Base-by-base conservation (phyloP, 2,113 vertebrate genomes). In the Alosa alosa region DNA sequence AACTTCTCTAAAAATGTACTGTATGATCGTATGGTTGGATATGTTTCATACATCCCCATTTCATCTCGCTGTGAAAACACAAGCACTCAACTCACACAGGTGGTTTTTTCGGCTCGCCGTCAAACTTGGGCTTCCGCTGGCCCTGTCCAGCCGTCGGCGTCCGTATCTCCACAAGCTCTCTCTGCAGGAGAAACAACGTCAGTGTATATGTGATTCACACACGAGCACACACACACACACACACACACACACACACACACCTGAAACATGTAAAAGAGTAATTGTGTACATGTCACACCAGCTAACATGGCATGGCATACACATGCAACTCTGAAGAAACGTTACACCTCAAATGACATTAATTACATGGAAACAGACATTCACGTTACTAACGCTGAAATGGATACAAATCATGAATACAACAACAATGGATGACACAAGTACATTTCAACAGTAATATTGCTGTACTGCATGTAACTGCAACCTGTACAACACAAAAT, bases 51-150 rank as follows among this genome's bases (percentile, higher is more conserved):
- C 55, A 6, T 31, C 8, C 8, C 22, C 25, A 2, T 13, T 11
- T 15, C 25, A 64, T 25, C 20, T 64, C 60, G 36, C 64, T 31
- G 8, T 25, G 25, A 72, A 10, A 68, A 25, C 64, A 0, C 64
- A 25, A 72, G 10, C 13, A 6, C 68, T 1, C n/a, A 9, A 92
- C 93, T 92, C 86, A 93, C 93, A 93, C 95, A 2, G 95, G 95
- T 22, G 95, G 95, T 82, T 96, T 96, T 91, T 96, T 96, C 0
- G 95, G 95, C 86, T 96, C 95, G 11, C 95, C 95, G 0, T 95
- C 95, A 85, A 96, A 96, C 89, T 96, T 95, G 7, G 92, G 94
- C 75, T 96, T 96, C 91, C 92, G 94, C 57, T 94, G 93, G n/a
- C 82, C 81, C 15, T 89, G 92, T 13, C 85, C 90, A 0, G 90